Conservation (phyloP, 2,113 vertebrate genomes). For the Chaetorhynchus papuensis region DNA sequence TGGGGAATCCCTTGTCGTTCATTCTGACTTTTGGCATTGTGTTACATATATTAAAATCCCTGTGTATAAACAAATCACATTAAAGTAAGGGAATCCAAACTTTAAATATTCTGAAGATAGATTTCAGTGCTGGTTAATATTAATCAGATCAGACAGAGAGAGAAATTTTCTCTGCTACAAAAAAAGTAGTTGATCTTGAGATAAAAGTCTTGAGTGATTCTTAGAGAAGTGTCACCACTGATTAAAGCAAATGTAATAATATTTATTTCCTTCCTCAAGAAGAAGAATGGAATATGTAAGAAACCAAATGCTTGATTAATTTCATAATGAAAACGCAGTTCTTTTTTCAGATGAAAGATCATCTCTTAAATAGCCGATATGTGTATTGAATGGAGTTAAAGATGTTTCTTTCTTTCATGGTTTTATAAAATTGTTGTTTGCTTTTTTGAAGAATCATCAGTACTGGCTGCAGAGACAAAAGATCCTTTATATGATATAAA, state of each 20-base stretch:
- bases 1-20: background rate
- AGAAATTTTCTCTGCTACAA: background rate
- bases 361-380: constrained; percentile 13
- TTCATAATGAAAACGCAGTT: constrained; percentile 6
- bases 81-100: background rate
- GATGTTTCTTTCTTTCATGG: constrained; percentile 25
- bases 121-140: background rate
- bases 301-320: constrained; percentile 7
- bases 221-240: background rate
- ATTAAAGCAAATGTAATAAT: constrained; percentile 14
- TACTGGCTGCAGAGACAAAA: constrained; percentile 30
- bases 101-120: background rate
- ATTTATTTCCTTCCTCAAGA: background rate
- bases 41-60: background rate
- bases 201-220: background rate
- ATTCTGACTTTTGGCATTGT: background rate
- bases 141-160: background rate
- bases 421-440: constrained; percentile 54
- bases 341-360: constrained; percentile 13
- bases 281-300: background rate
- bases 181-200: background rate
- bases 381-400: constrained; percentile 34
- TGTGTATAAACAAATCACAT: background rate
- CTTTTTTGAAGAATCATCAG: constrained; percentile 27
- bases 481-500: constrained; percentile 34